Evolutionary conservation across 2,888 invertebrate species (phyloP), one percentile per base, ranked within the genome.

Genomic region (Ligdia adustata): DNA sequence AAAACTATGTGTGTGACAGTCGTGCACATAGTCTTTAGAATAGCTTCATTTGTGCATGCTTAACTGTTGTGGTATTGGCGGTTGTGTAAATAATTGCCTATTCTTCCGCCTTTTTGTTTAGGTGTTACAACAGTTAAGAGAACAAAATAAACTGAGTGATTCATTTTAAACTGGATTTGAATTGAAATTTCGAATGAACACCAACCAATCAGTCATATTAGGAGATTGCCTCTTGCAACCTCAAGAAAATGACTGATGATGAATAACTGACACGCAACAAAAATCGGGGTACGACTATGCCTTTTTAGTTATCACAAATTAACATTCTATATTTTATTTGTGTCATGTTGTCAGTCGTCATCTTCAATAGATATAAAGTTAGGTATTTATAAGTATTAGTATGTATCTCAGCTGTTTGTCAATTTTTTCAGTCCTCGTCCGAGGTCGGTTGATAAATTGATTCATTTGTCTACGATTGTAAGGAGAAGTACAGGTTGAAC

Each of bases 11-110:
- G n/a, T 18, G 32, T 11, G 20, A 20, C 61, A 57, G 57, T 55
- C 26, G 63, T 70, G 75, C 73, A 77, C 75, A 77, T 55, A 74
- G 72, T 65, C 72, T 66, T 60, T 38, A 42, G 35, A 52, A 46
- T 60, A 57, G 28, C 31, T 34, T 35, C 12, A 24, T 20, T 27
- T 24, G n/a, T n/a, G n/a, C n/a, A n/a, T n/a, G n/a, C n/a, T n/a
- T n/a, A n/a, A n/a, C n/a, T n/a, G n/a, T 41, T 48, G 40, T 38
- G 48, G 50, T 49, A 34, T 41, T 31, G 48, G n/a, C n/a, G n/a
- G n/a, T n/a, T 39, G 49, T 45, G n/a, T 48, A 42, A 46, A 44
- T 40, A 33, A 12, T 20, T 26, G 20, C 22, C 38, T 42, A 45
- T 55, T 60, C 62, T 67, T 69, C 60, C 60, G 60, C 52, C 54